Evolutionary conservation across 2,113 vertebrate genomes (phyloP), one percentile per base, ranked within the genome.

Genomic region (Mus spicilegus): DNA sequence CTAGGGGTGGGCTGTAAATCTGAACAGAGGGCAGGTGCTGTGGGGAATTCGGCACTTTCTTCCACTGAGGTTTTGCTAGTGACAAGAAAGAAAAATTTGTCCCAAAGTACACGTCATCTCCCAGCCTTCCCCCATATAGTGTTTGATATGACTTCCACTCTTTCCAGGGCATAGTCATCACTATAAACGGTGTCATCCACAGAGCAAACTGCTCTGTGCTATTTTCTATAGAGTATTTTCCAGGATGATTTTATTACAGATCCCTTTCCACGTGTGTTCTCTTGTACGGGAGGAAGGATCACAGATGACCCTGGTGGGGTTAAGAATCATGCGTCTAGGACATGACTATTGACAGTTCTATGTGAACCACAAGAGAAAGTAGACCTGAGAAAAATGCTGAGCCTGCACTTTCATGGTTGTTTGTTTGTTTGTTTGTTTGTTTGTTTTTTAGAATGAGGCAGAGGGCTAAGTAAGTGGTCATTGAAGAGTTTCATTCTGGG

Each of bases 171-270:
- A 1, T 5, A 4, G 10, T 87, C 30, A 46, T 39, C 12, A 36
- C 0, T 9, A 76, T 65, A 26, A 69, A 13, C n/a, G 19, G 13
- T 33, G 16, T 51, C 4, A 7, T 0, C 0, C 1, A 10, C 5
- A 2, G 2, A 46, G 17, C 39, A 86, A 22, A 89, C 2, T 26
- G 4, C 6, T 36, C 22, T 14, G 22, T 9, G 22, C 17, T 22
- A 5, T 24, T 1, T 10, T 12, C 24, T 7, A 33, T 9, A 17
- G 70, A 42, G 67, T 3, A 20, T 22, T 16, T 51, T 46, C 39
- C 30, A 54, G 24, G 61, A 13, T n/a, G 20, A 0, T 65, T 72
- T 82, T 63, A 22, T 75, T 65, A 36, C 13, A 28, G 8, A 26
- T 20, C 7, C 0, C 10, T 73, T 93, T 70, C 73, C 61, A 77